A percentile compares a stretch with the other conserved stretches of the same genome.
Evolutionary conservation across 2,888 invertebrate species (phyloP).

Genomic region (Noctua pronuba): DNA sequence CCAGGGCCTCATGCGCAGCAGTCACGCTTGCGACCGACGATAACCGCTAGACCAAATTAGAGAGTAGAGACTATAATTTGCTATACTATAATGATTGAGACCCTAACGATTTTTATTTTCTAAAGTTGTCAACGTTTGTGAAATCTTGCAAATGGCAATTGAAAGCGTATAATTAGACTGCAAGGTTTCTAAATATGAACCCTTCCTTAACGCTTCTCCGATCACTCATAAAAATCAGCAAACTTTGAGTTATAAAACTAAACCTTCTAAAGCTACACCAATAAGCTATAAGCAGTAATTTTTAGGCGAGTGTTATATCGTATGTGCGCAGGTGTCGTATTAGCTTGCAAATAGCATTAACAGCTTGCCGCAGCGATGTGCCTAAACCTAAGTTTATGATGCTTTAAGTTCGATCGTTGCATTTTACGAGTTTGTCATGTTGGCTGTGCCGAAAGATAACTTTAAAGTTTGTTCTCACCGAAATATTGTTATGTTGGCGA

Average conservation of each 20-base stretch:
- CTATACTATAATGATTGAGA: neutral
- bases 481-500: neutral
- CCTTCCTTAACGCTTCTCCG: neutral
- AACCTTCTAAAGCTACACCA: conserved; percentile 21
- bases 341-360: conserved; percentile 57
- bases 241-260: neutral
- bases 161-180: neutral
- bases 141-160: neutral
- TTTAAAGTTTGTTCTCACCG: conserved; percentile 11
- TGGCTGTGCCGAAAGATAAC: conserved; percentile 14
- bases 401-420: conserved; percentile 46
- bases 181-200: neutral
- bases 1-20: neutral
- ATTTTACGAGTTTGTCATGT: conserved; percentile 41
- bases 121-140: neutral
- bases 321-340: conserved; percentile 44
- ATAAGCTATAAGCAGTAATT: conserved; percentile 28
- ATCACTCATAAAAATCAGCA: neutral
- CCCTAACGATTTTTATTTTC: too few species aligned
- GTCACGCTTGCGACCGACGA: neutral
- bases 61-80: neutral
- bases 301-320: conserved; percentile 28
- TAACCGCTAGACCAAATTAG: neutral
- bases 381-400: conserved; percentile 48
- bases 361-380: conserved; percentile 30